Evolutionary conservation across 2,797 vertebrate genomes (phyloP).

Genomic region (Danio choprae): DNA sequence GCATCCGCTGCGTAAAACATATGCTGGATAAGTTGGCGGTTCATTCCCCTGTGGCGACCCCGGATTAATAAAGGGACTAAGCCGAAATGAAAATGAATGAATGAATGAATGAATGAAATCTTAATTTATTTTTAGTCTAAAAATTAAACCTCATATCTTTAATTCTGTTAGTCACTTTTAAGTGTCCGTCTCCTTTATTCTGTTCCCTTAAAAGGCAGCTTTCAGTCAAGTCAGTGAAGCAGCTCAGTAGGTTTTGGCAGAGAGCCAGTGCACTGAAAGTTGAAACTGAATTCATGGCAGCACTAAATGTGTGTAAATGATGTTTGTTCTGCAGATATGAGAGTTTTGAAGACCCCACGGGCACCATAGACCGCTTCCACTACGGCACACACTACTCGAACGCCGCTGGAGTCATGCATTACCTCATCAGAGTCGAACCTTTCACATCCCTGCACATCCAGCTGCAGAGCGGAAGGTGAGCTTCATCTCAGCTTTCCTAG

Average conservation of each 20-base stretch:
- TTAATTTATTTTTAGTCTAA: too few species aligned
- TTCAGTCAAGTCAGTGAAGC: not conserved
- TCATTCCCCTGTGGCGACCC: too few species aligned
- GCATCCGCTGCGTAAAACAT: too few species aligned
- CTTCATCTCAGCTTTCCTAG: not conserved
- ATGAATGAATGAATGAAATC: too few species aligned
- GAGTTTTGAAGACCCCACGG: slow-evolving; percentile 95
- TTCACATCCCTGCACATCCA: slow-evolving; percentile 96
- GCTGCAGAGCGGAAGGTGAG: slow-evolving; percentile 94
- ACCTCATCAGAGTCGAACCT: slow-evolving; percentile 93
- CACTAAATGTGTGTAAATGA: not conserved
- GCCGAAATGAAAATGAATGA: too few species aligned
- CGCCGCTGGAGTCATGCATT: slow-evolving; percentile 97
- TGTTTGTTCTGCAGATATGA: slow-evolving; percentile 82
- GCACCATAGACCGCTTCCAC: slow-evolving; percentile 94
- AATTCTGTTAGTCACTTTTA: not conserved
- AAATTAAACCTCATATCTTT: not conserved
- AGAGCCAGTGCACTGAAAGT: not conserved
- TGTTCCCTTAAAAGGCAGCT: not conserved
- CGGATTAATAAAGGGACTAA: too few species aligned
- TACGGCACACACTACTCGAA: slow-evolving; percentile 98
- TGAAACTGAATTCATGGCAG: not conserved
- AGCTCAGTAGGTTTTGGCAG: not conserved
- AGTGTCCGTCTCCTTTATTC: not conserved
- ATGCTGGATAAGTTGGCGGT: too few species aligned